Percentiles rank a stretch among this genome's conserved stretches.
phyloP scores from a whole-genome alignment of 2,797 vertebrate genomes.

The Glossophaga mutica region DNA sequence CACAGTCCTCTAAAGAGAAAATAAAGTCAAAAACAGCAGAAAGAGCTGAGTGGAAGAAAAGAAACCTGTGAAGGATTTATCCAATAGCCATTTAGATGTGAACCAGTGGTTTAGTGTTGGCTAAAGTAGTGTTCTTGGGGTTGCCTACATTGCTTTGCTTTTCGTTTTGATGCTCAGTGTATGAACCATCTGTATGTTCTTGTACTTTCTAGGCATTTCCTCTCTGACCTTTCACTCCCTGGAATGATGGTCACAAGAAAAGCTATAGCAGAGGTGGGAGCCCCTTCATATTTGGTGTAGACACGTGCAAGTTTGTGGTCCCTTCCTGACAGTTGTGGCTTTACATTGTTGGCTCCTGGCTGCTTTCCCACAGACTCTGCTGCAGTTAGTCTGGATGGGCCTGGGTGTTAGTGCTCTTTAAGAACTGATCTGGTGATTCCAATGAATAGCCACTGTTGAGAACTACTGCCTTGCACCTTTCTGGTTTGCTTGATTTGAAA shows the following conservation, averaged over 20 bases:
- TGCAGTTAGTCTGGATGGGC: not conserved
- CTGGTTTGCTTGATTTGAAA: conserved; percentile 4
- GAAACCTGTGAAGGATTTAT: not conserved
- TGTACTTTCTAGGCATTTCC: not conserved
- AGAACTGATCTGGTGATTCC: not conserved
- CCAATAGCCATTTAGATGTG: not conserved
- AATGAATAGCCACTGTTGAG: not conserved
- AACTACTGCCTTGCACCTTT: not conserved
- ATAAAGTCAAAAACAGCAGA: not conserved
- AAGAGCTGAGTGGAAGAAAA: not conserved
- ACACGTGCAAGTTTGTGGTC: not conserved
- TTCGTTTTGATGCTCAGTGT: not conserved
- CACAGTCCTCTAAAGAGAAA: not conserved
- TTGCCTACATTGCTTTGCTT: not conserved
- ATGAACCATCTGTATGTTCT: not conserved
- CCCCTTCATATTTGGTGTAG: not conserved
- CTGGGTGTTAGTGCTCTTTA: not conserved
- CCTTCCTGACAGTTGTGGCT: not conserved
- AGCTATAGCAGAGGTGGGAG: not conserved
- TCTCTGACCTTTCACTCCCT: not conserved
- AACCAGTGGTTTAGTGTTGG: not conserved
- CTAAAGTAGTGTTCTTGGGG: not conserved
- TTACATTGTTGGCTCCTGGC: not conserved
- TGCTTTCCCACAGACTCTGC: not conserved
- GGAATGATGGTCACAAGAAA: not conserved